These are phyloP conservation scores for Lamellibrachia luymesi DNA, from an alignment of 1,140 invertebrate species.

Conservation along the genomic window DNA sequence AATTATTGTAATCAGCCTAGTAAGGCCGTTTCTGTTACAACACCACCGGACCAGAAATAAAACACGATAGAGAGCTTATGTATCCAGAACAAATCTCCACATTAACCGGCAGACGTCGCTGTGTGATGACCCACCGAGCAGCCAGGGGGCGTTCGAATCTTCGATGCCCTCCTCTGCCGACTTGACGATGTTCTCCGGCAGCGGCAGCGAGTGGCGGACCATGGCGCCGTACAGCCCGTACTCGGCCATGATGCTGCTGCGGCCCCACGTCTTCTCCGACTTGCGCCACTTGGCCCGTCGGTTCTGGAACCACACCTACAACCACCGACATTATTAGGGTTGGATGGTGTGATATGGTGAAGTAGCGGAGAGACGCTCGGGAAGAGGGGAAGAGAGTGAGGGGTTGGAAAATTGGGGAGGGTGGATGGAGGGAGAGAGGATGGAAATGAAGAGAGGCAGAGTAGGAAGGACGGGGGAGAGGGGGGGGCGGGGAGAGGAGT, in stretches of 20 bases:
- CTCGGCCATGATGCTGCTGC: constrained; percentile 68
- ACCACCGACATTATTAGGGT: constrained; percentile 8
- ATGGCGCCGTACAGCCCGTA: constrained; percentile 99
- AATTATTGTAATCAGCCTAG: background rate
- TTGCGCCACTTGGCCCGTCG: constrained; percentile 98
- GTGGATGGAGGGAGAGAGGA: background rate
- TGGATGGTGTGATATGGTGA: background rate
- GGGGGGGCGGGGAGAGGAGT: background rate
- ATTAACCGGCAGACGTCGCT: background rate
- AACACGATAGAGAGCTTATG: background rate
- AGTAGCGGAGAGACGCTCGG: background rate
- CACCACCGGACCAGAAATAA: background rate
- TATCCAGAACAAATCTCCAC: background rate
- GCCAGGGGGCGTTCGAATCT: constrained; percentile 27
- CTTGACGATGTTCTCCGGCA: constrained; percentile 96
- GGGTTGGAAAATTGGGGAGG: background rate
- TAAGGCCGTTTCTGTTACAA: background rate
- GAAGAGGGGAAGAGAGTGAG: background rate
- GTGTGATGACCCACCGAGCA: constrained; percentile 20
- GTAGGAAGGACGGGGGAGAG: background rate
- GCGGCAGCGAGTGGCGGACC: constrained; percentile 94
- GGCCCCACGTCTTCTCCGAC: constrained; percentile 98
- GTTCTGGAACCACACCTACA: constrained; percentile 98
- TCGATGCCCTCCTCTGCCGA: constrained; percentile 51
- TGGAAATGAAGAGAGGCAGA: background rate